phyloP scores from a whole-genome alignment of 1,140 invertebrate genomes.

The Adelges cooleyi region DNA sequence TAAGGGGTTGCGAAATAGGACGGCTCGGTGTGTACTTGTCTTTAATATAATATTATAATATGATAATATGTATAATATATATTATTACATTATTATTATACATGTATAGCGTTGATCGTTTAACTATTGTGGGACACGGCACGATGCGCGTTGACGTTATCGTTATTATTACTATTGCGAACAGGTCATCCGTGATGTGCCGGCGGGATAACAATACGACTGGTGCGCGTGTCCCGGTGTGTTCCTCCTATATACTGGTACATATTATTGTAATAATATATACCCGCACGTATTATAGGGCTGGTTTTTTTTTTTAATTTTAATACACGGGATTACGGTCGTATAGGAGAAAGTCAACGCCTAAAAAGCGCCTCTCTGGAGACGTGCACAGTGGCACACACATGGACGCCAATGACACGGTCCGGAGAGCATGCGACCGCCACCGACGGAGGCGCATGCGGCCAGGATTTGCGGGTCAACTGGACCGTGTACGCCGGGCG shows the following conservation, averaged over 20 bases:
- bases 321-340: conserved; percentile 19
- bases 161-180: conserved; percentile 9
- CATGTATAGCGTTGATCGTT: too few species aligned
- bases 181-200: conserved; percentile 7
- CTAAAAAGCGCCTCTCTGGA: conserved; percentile 9
- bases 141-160: background rate
- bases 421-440: background rate
- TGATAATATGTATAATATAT: too few species aligned
- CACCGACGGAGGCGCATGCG: background rate
- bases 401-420: conserved; percentile 16
- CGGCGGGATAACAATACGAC: background rate
- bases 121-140: conserved; percentile 9
- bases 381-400: background rate
- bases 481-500: conserved; percentile 12
- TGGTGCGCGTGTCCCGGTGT: background rate
- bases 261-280: too few species aligned
- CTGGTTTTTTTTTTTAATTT: too few species aligned
- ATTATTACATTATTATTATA: too few species aligned
- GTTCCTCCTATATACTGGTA: too few species aligned
- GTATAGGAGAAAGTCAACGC: background rate
- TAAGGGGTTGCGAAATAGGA: too few species aligned
- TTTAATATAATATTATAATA: too few species aligned
- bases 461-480: conserved; percentile 1
- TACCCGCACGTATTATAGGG: background rate
- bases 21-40: too few species aligned